phyloP scores from a whole-genome alignment of 1,140 invertebrate genomes.

The Cydia pomonella region DNA sequence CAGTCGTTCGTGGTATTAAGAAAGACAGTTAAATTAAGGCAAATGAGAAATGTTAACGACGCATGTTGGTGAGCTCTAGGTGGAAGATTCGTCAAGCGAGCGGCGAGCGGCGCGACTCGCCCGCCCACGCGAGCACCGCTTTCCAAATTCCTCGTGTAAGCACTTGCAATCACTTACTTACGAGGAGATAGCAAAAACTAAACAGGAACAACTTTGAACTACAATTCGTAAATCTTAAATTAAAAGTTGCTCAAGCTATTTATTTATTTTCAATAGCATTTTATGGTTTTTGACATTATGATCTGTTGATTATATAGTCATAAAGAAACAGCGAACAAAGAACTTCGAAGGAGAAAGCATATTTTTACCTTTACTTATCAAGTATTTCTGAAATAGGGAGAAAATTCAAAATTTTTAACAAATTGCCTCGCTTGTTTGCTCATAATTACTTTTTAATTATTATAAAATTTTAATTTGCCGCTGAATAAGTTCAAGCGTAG shows the following conservation, averaged over 20 bases:
- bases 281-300: too few species aligned
- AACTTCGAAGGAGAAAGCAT: too few species aligned
- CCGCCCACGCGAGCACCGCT: constrained; percentile 74
- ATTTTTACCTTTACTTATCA: too few species aligned
- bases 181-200: constrained; percentile 45
- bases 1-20: constrained; percentile 27
- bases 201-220: constrained; percentile 45
- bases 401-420: not conserved
- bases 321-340: too few species aligned
- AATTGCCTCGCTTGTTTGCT: not conserved
- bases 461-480: constrained; percentile 12
- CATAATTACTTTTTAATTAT: not conserved
- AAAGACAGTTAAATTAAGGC: constrained; percentile 34
- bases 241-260: not conserved
- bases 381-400: not conserved
- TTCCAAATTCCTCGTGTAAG: constrained; percentile 76
- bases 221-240: constrained; percentile 25
- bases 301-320: too few species aligned
- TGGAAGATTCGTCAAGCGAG: constrained; percentile 71
- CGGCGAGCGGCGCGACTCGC: constrained; percentile 54
- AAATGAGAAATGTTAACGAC: constrained; percentile 68
- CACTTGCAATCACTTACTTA: constrained; percentile 67
- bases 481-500: constrained; percentile 22
- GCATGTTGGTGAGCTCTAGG: constrained; percentile 61
- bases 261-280: constrained; percentile 11